Percentiles rank a stretch among this genome's conserved stretches.
These are phyloP conservation scores for Molossus molossus DNA, from an alignment of 2,797 vertebrate species.

Conservation along the genomic window DNA sequence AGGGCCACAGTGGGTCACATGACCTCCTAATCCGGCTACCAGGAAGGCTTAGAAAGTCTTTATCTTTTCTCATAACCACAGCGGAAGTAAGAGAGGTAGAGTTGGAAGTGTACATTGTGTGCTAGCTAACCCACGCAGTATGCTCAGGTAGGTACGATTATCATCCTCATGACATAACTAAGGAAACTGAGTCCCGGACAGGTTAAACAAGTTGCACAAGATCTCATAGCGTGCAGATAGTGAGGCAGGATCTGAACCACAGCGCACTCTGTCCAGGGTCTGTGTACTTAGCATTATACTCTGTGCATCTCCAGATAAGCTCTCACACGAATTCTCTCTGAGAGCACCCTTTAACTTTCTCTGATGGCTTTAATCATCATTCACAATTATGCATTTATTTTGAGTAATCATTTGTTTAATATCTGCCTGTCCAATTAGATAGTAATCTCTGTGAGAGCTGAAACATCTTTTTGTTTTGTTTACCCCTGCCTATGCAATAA, in stretches of 20 bases:
- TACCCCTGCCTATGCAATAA: background rate
- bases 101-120: background rate
- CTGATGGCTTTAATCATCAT: background rate
- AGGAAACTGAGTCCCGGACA: background rate
- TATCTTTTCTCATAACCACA: background rate
- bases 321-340: background rate
- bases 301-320: background rate
- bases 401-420: background rate
- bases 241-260: background rate
- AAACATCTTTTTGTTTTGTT: background rate
- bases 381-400: background rate
- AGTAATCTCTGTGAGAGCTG: background rate
- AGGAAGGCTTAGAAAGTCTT: background rate
- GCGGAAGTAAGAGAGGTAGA: background rate
- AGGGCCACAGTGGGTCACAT: background rate
- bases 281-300: background rate
- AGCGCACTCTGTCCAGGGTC: background rate
- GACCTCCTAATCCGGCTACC: background rate
- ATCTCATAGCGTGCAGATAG: background rate
- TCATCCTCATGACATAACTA: background rate
- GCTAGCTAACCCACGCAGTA: background rate
- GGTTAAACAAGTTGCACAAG: background rate
- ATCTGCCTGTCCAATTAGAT: background rate
- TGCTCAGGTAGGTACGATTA: background rate
- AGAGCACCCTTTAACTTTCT: background rate